Conservation (phyloP, 2,797 vertebrate genomes). For the Leuciscus waleckii region DNA sequence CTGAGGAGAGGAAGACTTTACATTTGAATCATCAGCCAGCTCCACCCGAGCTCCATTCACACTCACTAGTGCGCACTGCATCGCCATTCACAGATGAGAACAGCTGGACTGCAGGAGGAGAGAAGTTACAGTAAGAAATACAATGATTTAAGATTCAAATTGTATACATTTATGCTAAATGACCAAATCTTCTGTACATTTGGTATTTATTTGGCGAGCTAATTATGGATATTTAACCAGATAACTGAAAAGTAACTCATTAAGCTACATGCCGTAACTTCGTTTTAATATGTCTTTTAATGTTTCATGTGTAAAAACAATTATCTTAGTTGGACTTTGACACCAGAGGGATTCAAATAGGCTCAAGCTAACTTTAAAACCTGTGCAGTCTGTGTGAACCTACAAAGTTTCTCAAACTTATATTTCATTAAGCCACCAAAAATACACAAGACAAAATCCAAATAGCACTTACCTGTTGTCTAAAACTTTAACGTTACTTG, state of each 20-base stretch:
- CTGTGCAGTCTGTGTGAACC: neutral
- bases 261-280: neutral
- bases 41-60: slow-evolving; percentile 64
- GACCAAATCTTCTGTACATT: neutral
- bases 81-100: slow-evolving; percentile 42
- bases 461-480: neutral
- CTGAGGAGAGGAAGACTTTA: slow-evolving; percentile 36
- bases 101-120: neutral
- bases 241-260: neutral
- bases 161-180: no score
- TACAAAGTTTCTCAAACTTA: neutral
- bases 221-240: neutral
- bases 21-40: slow-evolving; percentile 69
- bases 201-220: neutral
- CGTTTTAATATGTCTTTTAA: neutral
- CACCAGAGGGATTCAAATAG: neutral
- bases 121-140: neutral
- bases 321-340: neutral
- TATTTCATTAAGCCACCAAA: neutral
- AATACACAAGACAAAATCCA: neutral
- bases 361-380: neutral
- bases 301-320: neutral
- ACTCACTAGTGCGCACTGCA: slow-evolving; percentile 73
- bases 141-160: neutral
- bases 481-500: neutral